Percentiles rank a stretch among this genome's conserved stretches.
These are phyloP conservation scores for Rhinogobius similis DNA, from an alignment of 2,113 vertebrate species.

Conservation along the genomic window DNA sequence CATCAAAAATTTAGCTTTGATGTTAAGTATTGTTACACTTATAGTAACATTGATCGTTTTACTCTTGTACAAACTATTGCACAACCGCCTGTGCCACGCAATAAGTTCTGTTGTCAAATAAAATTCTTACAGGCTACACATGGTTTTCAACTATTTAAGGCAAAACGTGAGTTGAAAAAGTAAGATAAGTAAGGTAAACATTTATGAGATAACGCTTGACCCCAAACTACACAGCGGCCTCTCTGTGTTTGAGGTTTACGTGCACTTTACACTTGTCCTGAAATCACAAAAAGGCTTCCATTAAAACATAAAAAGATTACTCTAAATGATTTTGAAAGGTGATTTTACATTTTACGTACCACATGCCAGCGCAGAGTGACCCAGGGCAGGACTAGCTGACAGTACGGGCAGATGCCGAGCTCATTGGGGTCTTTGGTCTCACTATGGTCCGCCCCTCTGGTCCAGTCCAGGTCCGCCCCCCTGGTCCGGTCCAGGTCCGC, in stretches of 20 bases:
- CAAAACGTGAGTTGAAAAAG: no score
- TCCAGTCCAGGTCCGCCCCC: not conserved
- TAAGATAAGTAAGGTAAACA: no score
- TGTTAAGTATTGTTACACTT: no score
- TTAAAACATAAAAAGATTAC: not conserved
- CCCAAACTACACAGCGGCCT: not conserved
- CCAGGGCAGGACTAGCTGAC: conserved; percentile 73
- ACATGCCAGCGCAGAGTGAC: conserved; percentile 63
- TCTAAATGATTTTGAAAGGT: not conserved
- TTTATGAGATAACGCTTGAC: no score
- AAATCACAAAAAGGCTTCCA: conserved; percentile 6
- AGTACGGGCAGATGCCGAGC: conserved; percentile 67
- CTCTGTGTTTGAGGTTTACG: conserved; percentile 23
- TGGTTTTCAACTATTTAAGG: not conserved
- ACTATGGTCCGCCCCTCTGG: not conserved
- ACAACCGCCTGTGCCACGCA: no score
- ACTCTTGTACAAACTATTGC: no score
- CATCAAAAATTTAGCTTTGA: no score
- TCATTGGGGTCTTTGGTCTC: conserved; percentile 24
- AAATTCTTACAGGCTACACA: not conserved
- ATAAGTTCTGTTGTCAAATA: not conserved
- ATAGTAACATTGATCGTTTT: no score
- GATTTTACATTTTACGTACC: conserved; percentile 47
- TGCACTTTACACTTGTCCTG: conserved; percentile 54
- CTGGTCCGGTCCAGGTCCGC: conserved; percentile 3